Evolutionary conservation across 2,113 vertebrate species (phyloP).

Genomic region (Aegotheles bennettii): DNA sequence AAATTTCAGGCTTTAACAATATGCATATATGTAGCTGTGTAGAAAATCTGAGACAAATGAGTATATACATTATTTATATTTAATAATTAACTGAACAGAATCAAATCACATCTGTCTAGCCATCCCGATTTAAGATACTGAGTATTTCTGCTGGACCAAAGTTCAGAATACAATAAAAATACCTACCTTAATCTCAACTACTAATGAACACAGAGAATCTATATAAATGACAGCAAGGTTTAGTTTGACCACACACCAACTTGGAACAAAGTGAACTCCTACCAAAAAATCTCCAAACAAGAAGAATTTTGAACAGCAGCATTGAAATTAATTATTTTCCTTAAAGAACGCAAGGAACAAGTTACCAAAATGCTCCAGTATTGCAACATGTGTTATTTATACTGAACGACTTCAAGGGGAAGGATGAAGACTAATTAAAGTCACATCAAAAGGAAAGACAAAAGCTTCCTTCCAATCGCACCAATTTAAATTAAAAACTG

Average conservation of each 20-base stretch:
- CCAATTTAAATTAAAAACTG: neutral
- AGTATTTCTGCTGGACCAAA: slow-evolving; percentile 39
- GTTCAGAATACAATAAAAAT: neutral
- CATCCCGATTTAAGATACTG: neutral
- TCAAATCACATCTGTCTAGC: neutral
- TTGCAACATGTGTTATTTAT: slow-evolving; percentile 70
- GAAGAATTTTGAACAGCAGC: slow-evolving; percentile 78
- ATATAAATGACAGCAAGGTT: slow-evolving; percentile 22
- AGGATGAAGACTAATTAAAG: slow-evolving; percentile 2
- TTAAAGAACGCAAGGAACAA: slow-evolving; percentile 75
- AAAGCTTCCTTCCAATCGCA: slow-evolving; percentile 2
- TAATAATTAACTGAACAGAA: neutral
- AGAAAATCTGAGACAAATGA: slow-evolving; percentile 71
- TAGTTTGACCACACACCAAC: slow-evolving; percentile 35
- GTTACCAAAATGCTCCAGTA: slow-evolving; percentile 70
- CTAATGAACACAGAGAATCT: slow-evolving; percentile 10
- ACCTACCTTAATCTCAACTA: neutral
- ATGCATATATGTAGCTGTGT: slow-evolving; percentile 43
- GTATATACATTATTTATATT: slow-evolving; percentile 71
- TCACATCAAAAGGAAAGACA: neutral
- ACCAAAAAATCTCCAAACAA: slow-evolving; percentile 57
- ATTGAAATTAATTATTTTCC: slow-evolving; percentile 50
- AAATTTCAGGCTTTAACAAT: slow-evolving; percentile 48
- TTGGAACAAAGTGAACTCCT: slow-evolving; percentile 10
- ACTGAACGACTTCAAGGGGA: slow-evolving; percentile 59